These are phyloP conservation scores for Argyra leucocephala DNA, from an alignment of 2,888 invertebrate genomes.

Conservation along the genomic window DNA sequence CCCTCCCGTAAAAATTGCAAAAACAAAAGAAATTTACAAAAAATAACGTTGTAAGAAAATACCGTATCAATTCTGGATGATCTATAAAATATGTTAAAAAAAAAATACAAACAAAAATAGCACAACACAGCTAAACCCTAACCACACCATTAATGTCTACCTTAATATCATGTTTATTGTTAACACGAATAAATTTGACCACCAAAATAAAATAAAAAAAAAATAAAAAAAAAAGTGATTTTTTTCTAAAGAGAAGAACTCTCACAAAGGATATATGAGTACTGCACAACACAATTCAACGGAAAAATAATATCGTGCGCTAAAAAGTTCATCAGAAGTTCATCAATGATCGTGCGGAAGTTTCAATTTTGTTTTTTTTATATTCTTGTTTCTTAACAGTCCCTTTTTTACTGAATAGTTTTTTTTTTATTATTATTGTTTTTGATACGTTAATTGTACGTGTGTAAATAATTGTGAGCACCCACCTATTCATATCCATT, in stretches of 20 bases:
- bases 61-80: neutral
- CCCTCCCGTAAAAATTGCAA: too few relatives aligned
- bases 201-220: too few relatives aligned
- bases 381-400: neutral
- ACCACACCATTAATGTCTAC: neutral
- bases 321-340: neutral
- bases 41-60: neutral
- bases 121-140: neutral
- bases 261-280: too few relatives aligned
- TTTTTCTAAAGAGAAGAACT: too few relatives aligned
- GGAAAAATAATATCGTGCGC: slow-evolving; percentile 2
- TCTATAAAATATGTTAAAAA: neutral
- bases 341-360: slow-evolving; percentile 5
- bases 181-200: neutral
- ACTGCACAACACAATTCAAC: neutral
- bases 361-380: neutral
- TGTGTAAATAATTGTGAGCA: too few relatives aligned
- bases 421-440: too few relatives aligned
- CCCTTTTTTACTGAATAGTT: neutral
- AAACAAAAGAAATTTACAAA: too few relatives aligned
- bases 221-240: too few relatives aligned
- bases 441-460: too few relatives aligned
- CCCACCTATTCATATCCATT: too few relatives aligned
- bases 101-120: neutral
- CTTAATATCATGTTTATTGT: neutral